Percentiles rank a stretch among this genome's conserved stretches.
phyloP scores from a whole-genome alignment of 1,140 invertebrate species.

The Atta cephalotes region DNA sequence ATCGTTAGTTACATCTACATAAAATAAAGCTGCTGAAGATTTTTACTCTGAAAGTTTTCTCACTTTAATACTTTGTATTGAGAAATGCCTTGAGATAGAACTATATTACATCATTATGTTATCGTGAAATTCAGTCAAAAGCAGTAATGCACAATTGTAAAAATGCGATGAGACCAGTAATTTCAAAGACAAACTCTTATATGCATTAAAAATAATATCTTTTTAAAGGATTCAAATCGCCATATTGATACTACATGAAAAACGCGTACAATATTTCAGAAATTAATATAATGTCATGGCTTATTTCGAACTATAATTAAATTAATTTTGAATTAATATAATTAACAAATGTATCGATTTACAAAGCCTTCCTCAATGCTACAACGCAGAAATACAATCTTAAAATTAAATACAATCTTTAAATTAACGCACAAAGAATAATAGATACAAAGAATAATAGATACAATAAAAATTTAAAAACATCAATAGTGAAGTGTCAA shows the following conservation, averaged over 20 bases:
- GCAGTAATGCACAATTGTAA: background rate
- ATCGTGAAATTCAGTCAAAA: background rate
- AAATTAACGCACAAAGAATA: too few relatives aligned
- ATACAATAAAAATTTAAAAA: too few relatives aligned
- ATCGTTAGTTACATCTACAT: background rate
- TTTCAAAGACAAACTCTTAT: background rate
- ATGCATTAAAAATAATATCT: background rate
- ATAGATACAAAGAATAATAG: too few relatives aligned
- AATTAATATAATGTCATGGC: background rate
- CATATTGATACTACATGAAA: background rate
- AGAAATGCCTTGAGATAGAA: background rate
- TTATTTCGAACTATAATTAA: too few relatives aligned
- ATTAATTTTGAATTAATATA: too few relatives aligned
- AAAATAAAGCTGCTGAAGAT: background rate
- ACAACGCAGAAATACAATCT: too few relatives aligned
- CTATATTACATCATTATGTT: background rate
- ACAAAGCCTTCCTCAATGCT: too few relatives aligned
- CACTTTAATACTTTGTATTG: background rate
- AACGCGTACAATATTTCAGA: background rate
- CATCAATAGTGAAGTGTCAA: too few relatives aligned
- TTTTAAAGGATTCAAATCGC: background rate
- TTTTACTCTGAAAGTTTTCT: slow-evolving; percentile 7
- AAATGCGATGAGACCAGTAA: background rate
- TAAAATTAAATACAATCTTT: too few relatives aligned
- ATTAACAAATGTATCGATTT: too few relatives aligned